Conservation (phyloP, 2,888 invertebrate species). For the Anorthoa munda region DNA sequence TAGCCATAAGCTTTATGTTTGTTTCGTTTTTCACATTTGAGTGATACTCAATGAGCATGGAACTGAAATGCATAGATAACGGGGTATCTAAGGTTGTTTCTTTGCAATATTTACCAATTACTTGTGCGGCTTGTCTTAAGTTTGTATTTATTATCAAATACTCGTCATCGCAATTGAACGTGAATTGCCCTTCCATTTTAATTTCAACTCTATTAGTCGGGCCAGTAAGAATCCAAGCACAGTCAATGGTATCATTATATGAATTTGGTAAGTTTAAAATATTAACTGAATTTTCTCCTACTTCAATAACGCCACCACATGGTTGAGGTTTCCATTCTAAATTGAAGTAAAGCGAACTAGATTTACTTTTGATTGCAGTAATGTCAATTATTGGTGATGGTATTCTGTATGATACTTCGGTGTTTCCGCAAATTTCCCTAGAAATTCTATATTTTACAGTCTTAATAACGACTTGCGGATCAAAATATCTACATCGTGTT, state of each 20-base stretch:
- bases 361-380: constrained; percentile 73
- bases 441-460: constrained; percentile 61
- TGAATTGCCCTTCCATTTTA: constrained; percentile 77
- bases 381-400: constrained; percentile 76
- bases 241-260: constrained; percentile 90
- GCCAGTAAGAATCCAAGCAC: constrained; percentile 93
- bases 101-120: constrained; percentile 92
- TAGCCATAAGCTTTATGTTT: constrained; percentile 75
- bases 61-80: constrained; percentile 87
- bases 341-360: constrained; percentile 82
- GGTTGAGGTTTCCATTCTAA: constrained; percentile 80
- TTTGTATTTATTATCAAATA: constrained; percentile 88
- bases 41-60: constrained; percentile 93
- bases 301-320: constrained; percentile 92
- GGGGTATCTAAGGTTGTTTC: constrained; percentile 84
- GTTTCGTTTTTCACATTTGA: constrained; percentile 81
- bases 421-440: constrained; percentile 75
- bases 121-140: constrained; percentile 83
- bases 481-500: constrained; percentile 73
- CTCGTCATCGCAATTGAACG: constrained; percentile 77
- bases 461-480: constrained; percentile 76
- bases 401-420: constrained; percentile 73
- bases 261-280: constrained; percentile 83
- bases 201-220: constrained; percentile 82
- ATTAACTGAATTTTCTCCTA: constrained; percentile 73